These are phyloP conservation scores for Tolmerus cingulatus DNA, from an alignment of 2,888 invertebrate genomes.

Conservation along the genomic window DNA sequence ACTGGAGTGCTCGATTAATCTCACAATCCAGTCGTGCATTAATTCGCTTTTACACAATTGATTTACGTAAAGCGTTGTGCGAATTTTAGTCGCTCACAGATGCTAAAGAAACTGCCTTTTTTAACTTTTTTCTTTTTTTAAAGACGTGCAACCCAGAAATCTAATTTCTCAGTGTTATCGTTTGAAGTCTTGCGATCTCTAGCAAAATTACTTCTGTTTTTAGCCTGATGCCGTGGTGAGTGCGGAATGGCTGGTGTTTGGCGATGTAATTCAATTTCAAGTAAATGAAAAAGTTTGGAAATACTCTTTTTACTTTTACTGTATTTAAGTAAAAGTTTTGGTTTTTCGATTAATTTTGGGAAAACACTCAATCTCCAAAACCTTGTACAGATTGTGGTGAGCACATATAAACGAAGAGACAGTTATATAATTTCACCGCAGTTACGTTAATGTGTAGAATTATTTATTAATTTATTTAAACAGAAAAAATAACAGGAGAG, in stretches of 20 bases:
- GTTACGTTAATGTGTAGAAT: neutral
- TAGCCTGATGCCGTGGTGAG: neutral
- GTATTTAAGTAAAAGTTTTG: neutral
- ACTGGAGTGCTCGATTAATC: neutral
- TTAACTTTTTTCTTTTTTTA: neutral
- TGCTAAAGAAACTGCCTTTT: neutral
- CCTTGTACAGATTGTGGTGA: neutral
- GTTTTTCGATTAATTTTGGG: neutral
- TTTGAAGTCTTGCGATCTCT: neutral
- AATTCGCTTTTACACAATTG: conserved; percentile 4
- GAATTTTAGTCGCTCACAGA: neutral
- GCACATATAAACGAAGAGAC: neutral
- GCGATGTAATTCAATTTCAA: neutral
- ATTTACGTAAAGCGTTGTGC: conserved; percentile 6
- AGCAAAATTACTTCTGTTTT: neutral
- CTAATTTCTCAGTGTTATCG: neutral
- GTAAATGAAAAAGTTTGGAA: neutral
- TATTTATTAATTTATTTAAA: too few species aligned
- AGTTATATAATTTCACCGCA: neutral
- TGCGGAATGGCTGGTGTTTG: neutral
- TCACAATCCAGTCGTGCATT: neutral
- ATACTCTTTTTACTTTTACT: neutral
- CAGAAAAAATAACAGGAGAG: too few species aligned
- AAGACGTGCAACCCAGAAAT: conserved; percentile 2
- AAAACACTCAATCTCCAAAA: neutral